Evolutionary conservation across 2,797 vertebrate species (phyloP).

Genomic region (Chloroceryle inda): DNA sequence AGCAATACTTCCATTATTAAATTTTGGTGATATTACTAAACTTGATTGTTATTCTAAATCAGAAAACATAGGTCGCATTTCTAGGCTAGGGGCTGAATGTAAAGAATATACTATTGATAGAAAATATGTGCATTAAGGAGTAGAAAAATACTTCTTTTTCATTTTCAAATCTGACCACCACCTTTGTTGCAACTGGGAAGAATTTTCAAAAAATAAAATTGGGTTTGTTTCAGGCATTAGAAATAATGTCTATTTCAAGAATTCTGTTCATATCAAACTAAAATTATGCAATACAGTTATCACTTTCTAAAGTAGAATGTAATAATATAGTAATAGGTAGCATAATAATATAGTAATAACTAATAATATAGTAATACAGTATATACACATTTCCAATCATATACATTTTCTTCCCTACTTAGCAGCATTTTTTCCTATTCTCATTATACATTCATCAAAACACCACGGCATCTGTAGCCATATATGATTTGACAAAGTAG

Average conservation of each 20-base stretch:
- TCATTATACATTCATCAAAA: not conserved
- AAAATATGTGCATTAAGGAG: not conserved
- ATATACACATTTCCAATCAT: rapidly evolving
- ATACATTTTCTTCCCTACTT: not conserved
- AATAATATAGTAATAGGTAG: not conserved
- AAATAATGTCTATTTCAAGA: not conserved
- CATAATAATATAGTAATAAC: not conserved
- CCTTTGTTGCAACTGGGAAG: not conserved
- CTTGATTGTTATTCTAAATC: not conserved
- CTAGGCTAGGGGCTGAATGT: not conserved
- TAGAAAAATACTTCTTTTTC: not conserved
- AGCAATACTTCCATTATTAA: not conserved
- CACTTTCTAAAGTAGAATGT: not conserved
- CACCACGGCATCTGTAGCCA: not conserved
- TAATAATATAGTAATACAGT: not conserved
- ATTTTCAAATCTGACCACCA: not conserved
- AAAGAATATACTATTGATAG: not conserved
- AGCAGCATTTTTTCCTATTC: not conserved
- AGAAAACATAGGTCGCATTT: not conserved
- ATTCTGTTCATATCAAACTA: not conserved
- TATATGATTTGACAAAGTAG: not conserved
- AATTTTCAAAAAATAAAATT: not conserved
- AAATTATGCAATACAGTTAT: not conserved
- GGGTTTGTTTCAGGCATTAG: not conserved
- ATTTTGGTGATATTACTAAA: not conserved